These are phyloP conservation scores for Calliphora vomitoria DNA, from an alignment of 2,888 invertebrate species.

Conservation along the genomic window DNA sequence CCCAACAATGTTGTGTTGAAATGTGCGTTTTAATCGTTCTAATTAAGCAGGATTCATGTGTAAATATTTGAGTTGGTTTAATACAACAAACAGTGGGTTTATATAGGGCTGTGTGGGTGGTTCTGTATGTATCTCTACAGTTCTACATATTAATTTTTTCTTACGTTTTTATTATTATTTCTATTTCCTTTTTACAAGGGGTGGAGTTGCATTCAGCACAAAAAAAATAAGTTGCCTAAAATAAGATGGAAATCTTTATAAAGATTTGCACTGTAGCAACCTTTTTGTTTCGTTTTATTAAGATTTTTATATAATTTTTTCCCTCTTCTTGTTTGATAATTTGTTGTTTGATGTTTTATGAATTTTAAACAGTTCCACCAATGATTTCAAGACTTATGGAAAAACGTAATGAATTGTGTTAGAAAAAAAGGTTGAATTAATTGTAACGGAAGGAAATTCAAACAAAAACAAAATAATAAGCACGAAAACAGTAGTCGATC, in stretches of 20 bases:
- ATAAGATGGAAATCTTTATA: conserved; percentile 33
- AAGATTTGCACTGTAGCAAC: conserved; percentile 1
- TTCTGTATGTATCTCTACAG: background rate
- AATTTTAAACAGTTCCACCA: conserved; percentile 58
- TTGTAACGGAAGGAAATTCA: conserved; percentile 27
- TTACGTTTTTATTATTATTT: background rate
- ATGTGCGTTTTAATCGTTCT: conserved; percentile 60
- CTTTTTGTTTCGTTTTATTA: background rate
- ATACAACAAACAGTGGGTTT: background rate
- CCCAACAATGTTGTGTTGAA: conserved; percentile 23
- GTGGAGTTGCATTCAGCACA: background rate
- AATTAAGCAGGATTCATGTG: conserved; percentile 63
- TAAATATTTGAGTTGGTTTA: conserved; percentile 57
- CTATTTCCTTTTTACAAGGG: background rate
- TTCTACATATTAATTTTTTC: background rate
- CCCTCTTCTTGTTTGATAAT: conserved; percentile 7
- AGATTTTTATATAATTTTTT: background rate
- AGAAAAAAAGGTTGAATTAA: conserved; percentile 30
- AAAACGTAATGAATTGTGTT: background rate
- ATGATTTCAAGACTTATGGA: background rate
- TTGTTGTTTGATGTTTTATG: conserved; percentile 53
- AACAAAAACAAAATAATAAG: too few species aligned
- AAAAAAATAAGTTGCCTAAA: background rate
- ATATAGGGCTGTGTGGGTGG: too few species aligned
- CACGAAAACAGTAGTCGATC: too few species aligned